These are phyloP conservation scores for Anhinga rufa DNA, from an alignment of 2,113 vertebrate species.

Conservation along the genomic window DNA sequence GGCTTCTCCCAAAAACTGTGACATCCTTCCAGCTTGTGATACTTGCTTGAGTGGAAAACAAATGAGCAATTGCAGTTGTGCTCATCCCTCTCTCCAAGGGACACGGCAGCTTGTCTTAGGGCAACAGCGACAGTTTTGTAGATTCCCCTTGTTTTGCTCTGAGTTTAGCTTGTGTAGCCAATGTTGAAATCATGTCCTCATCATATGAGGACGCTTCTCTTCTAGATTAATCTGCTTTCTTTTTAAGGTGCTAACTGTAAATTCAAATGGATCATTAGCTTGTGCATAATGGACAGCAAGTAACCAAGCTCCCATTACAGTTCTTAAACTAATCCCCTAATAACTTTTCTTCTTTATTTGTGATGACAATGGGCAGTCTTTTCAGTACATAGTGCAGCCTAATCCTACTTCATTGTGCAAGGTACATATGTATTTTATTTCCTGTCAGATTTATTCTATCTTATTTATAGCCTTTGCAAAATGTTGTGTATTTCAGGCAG, in stretches of 20 bases:
- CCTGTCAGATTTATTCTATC: not conserved
- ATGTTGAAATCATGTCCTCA: not conserved
- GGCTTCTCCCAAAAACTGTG: not conserved
- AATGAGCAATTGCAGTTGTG: not conserved
- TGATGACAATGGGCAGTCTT: not conserved
- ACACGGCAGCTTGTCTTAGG: not conserved
- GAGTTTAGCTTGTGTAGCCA: not conserved
- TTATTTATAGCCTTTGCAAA: not conserved
- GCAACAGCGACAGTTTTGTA: not conserved
- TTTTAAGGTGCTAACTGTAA: not conserved
- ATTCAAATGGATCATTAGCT: not conserved
- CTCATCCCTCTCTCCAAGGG: not conserved
- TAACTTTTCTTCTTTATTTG: not conserved
- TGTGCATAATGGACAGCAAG: not conserved
- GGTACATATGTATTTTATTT: not conserved
- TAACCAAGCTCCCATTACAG: not conserved
- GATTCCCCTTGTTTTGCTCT: not conserved
- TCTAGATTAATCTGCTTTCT: not conserved
- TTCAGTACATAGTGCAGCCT: not conserved
- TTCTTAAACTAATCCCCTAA: not conserved
- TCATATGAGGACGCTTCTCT: not conserved
- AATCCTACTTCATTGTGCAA: not conserved
- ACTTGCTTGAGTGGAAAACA: not conserved
- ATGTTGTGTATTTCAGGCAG: not conserved
- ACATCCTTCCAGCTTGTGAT: rapidly evolving